Evolutionary conservation across 2,888 invertebrate genomes (phyloP), one percentile per base, ranked within the genome.

Genomic region (Rotaria sp.): DNA sequence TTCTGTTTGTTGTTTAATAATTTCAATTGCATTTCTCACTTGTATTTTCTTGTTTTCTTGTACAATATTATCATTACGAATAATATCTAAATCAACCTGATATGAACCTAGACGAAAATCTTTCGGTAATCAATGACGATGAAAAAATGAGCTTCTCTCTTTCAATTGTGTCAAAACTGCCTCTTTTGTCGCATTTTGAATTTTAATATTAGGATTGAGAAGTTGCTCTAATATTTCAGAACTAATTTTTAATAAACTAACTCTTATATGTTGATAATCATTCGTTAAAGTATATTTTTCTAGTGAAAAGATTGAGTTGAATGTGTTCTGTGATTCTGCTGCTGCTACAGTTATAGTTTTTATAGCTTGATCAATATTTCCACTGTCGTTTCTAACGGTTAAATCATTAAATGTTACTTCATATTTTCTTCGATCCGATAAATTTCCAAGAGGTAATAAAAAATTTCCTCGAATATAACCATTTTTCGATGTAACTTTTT

Each of bases 1-100:
- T n/a, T n/a, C n/a, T n/a, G n/a, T 41, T 41, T 41, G 41, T 41
- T 41, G 3, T 85, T 85, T 50, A 48, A 85, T 85, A 30, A 85
- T 10, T 35, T 30, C 38, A 1, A 85, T 38, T 24, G 30, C n/a
- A 30, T 57, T 41, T 38, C 59, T 85, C n/a, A 85, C 48, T 45
- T 57, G 59, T 74, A 2, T 30, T 15, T 38, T 38, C 1, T 84
- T 41, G 15, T 59, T n/a, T 59, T 57, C 30, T 59, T 74, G 59
- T 2, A 59, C n/a, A 24, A 59, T 85, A 3, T n/a, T 18, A 84
- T 84, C 11, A n/a, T 4, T 38, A 59, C 1, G 13, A n/a, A 11
- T 30, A 21, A 85, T 74, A 45, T 41, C 21, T 18, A 59, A 35
- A 48, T 85, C 85, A 30, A 85, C 85, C n/a, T 57, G 11, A 74